Evolutionary conservation across 2,113 vertebrate genomes (phyloP).

Genomic region (Stegastes partitus): DNA sequence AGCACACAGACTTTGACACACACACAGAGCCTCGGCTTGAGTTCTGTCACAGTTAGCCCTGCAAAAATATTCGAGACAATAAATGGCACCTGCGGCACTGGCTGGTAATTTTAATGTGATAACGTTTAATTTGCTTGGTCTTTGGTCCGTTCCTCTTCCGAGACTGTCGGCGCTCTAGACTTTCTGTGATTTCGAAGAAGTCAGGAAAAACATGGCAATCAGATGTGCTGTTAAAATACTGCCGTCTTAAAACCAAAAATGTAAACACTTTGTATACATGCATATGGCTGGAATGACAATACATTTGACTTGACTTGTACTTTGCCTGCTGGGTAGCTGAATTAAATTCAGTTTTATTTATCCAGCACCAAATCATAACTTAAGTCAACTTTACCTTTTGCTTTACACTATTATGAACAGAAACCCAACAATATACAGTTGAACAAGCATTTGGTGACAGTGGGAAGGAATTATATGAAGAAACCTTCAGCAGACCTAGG

Average conservation of each 20-base stretch:
- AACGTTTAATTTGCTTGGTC: not conserved
- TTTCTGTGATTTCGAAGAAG: not conserved
- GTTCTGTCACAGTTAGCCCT: constrained; percentile 19
- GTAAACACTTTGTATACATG: not conserved
- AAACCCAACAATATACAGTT: too few species aligned
- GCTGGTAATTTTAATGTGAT: constrained; percentile 17
- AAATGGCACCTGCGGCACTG: constrained; percentile 33
- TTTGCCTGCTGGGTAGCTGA: not conserved
- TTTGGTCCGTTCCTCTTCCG: not conserved
- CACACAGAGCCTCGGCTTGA: constrained; percentile 14
- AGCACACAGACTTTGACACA: constrained; percentile 36
- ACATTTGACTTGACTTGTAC: not conserved
- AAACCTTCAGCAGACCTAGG: too few species aligned
- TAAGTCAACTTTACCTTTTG: too few species aligned
- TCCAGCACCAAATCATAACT: too few species aligned
- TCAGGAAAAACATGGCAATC: not conserved
- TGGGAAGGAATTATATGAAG: too few species aligned
- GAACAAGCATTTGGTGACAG: too few species aligned
- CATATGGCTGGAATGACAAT: too few species aligned
- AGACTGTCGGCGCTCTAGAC: not conserved
- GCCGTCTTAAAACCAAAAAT: constrained; percentile 9
- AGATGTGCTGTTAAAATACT: not conserved
- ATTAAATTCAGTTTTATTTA: too few species aligned
- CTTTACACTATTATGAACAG: too few species aligned
- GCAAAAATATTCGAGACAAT: constrained; percentile 32